Percentiles rank a stretch among this genome's conserved stretches.
Evolutionary conservation across 2,113 vertebrate species (phyloP).

Genomic region (Passer montanus): DNA sequence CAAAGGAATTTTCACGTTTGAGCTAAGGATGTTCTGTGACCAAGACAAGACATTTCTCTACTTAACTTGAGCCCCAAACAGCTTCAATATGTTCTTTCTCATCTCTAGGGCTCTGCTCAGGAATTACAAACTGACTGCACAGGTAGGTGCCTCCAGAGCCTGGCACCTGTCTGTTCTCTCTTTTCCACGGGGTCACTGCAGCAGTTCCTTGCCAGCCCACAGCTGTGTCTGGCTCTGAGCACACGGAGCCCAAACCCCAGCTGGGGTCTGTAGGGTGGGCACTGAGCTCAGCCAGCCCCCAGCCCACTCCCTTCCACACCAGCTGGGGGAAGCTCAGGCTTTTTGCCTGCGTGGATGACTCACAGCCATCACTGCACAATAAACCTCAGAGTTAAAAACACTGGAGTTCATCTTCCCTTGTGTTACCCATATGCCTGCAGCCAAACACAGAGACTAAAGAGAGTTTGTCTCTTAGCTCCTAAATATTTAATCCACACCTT

Average conservation of each 20-base stretch:
- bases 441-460: not conserved
- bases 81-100: not conserved
- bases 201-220: not conserved
- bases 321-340: not conserved
- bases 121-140: not conserved
- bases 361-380: not conserved
- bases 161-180: not conserved
- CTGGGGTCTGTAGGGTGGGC: not conserved
- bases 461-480: conserved; percentile 8
- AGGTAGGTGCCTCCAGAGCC: not conserved
- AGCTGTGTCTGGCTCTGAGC: not conserved
- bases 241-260: fast-evolving
- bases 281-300: not conserved
- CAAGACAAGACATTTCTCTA: not conserved
- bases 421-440: not conserved
- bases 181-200: not conserved
- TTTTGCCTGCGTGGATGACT: not conserved
- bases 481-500: conserved; percentile 44
- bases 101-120: not conserved
- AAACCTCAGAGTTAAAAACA: not conserved
- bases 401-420: not conserved
- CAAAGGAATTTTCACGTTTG: not conserved
- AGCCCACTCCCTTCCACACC: not conserved
- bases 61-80: not conserved
- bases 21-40: not conserved